Evolutionary conservation across 2,113 vertebrate species (phyloP).

Genomic region (Saimiri boliviensis): DNA sequence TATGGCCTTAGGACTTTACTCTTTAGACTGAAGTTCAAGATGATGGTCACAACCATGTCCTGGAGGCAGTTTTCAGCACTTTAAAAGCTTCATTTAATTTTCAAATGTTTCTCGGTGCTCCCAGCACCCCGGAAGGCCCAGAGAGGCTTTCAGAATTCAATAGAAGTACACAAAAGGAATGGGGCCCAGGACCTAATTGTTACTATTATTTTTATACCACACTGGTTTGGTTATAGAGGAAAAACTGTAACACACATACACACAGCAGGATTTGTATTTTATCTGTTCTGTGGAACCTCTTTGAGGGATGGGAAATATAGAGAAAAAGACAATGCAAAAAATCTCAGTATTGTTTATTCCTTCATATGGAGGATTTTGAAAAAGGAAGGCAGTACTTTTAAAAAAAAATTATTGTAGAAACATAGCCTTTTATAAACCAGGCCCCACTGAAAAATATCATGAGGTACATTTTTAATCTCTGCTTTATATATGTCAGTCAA

Average conservation of each 20-base stretch:
- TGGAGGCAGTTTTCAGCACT: constrained; percentile 62
- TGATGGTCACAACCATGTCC: constrained; percentile 70
- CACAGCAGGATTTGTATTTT: constrained; percentile 9
- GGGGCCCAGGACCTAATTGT: constrained; percentile 10
- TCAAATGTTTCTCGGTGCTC: constrained; percentile 63
- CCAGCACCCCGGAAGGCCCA: background rate
- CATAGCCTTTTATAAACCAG: constrained; percentile 1
- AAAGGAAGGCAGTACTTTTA: background rate
- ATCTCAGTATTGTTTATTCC: background rate
- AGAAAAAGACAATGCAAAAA: background rate
- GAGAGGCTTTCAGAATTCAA: constrained; percentile 56
- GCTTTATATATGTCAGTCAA: background rate
- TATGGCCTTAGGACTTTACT: constrained; percentile 69
- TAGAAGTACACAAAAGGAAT: background rate
- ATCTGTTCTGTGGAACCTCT: background rate
- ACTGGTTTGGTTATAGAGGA: background rate
- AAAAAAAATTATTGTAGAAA: background rate
- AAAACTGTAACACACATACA: background rate
- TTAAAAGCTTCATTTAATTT: constrained; percentile 71
- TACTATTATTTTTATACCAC: background rate
- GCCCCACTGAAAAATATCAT: background rate
- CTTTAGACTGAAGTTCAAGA: constrained; percentile 67
- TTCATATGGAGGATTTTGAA: background rate
- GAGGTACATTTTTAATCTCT: constrained; percentile 9
- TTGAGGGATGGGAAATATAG: background rate